Conservation (phyloP, 2,797 vertebrate species). For the Manis crassicaudata region DNA sequence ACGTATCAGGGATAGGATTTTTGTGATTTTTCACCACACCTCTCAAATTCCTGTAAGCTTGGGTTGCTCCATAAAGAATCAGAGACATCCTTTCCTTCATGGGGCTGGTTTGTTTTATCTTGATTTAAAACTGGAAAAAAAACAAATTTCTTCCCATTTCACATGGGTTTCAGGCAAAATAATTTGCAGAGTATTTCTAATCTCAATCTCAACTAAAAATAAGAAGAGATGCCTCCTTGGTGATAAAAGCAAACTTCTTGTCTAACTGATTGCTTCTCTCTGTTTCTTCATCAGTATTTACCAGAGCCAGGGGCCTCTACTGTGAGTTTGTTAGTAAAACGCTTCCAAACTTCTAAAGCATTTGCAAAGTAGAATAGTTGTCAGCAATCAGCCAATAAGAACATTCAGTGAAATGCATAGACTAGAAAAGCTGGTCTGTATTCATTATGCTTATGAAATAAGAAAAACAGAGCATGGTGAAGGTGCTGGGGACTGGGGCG, state of each 20-base stretch:
- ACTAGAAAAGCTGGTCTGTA: neutral
- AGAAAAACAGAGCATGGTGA: neutral
- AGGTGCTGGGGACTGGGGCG: too few relatives aligned
- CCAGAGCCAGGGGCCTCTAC: neutral
- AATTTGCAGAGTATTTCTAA: neutral
- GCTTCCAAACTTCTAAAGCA: neutral
- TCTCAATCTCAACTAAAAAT: neutral
- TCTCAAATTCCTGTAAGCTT: constrained; percentile 78
- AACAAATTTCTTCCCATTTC: constrained; percentile 49
- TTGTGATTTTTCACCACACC: constrained; percentile 79
- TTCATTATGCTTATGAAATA: neutral
- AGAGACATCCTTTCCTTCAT: neutral
- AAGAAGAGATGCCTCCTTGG: neutral
- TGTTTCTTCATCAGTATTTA: neutral
- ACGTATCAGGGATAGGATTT: constrained; percentile 74
- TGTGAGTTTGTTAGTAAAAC: neutral
- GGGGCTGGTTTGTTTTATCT: constrained; percentile 53
- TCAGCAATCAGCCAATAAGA: neutral
- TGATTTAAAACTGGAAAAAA: constrained; percentile 31
- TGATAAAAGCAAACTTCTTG: neutral
- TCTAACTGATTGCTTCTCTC: neutral
- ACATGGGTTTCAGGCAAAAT: neutral
- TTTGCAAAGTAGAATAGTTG: neutral
- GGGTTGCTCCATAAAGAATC: constrained; percentile 42
- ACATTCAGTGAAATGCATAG: neutral